These are phyloP conservation scores for Phallusia fumigata DNA, from an alignment of 23 tunicate genomes.

Conservation along the genomic window DNA sequence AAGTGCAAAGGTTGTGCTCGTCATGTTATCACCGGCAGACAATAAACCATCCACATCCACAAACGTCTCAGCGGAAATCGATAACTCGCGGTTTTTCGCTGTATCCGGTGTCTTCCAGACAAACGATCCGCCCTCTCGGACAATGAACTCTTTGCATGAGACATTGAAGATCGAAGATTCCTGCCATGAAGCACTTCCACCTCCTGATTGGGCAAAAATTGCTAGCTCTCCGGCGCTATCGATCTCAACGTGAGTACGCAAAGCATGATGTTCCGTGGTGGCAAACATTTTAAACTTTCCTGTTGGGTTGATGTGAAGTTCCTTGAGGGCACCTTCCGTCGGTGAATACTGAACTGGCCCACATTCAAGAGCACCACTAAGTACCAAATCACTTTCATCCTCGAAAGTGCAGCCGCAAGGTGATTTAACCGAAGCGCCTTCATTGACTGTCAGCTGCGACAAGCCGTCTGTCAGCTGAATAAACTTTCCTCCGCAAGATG, in stretches of 20 bases:
- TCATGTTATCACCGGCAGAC: conserved; percentile 17
- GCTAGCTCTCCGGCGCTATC: conserved; percentile 14
- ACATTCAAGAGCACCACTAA: conserved; percentile 12
- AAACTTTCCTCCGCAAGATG: conserved; percentile 16
- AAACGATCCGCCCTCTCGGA: conserved; percentile 24
- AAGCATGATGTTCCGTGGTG: not conserved
- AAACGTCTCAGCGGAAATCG: not conserved
- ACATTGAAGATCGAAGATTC: not conserved
- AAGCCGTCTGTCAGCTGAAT: not conserved
- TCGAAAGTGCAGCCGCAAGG: conserved; percentile 17
- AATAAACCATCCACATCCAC: conserved; percentile 18
- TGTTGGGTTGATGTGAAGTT: not conserved
- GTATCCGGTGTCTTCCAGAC: not conserved
- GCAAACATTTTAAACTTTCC: conserved; percentile 16
- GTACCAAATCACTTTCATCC: not conserved
- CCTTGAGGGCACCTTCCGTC: conserved; percentile 1
- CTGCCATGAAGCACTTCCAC: not conserved
- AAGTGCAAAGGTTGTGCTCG: conserved; percentile 4
- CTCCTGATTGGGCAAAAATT: not conserved
- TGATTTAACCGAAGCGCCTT: conserved; percentile 3
- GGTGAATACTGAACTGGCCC: conserved; percentile 18
- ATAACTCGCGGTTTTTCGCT: not conserved
- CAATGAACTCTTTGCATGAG: not conserved
- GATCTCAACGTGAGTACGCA: conserved; percentile 13
- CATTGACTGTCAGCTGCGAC: not conserved